A percentile compares a stretch with the other conserved stretches of the same genome.
Conservation (phyloP, 2,113 vertebrate species). For the Rhinichthys klamathensis region DNA sequence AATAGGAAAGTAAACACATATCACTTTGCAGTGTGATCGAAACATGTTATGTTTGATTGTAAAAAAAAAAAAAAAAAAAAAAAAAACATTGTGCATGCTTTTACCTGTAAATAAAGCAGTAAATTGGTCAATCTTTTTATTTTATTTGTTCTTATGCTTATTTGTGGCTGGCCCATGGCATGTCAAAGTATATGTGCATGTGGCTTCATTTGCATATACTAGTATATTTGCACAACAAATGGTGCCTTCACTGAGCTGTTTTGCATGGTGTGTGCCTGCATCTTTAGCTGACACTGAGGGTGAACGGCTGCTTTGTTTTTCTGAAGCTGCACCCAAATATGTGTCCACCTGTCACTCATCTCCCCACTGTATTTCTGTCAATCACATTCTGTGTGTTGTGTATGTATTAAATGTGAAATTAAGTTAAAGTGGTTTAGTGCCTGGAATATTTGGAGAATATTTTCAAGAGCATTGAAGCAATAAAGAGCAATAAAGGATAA, state of each 20-base stretch:
- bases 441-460: background rate
- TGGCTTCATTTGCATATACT: conserved; percentile 51
- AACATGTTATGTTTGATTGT: background rate
- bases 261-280: conserved; percentile 70
- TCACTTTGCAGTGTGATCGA: background rate
- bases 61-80: background rate
- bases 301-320: conserved; percentile 43
- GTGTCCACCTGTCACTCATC: conserved; percentile 43
- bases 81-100: background rate
- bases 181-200: conserved; percentile 42
- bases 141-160: background rate
- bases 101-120: background rate
- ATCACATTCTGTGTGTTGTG: background rate
- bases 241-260: conserved; percentile 70
- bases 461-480: background rate
- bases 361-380: conserved; percentile 20
- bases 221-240: conserved; percentile 80
- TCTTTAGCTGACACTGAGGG: conserved; percentile 53
- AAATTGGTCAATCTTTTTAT: conserved; percentile 15
- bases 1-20: background rate
- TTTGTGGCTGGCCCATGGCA: conserved; percentile 31
- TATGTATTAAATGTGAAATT: background rate
- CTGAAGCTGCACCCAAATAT: conserved; percentile 44
- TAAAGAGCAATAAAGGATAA: background rate
- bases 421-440: background rate